Conservation (phyloP, 2,113 vertebrate species). For the Siniperca chuatsi region DNA sequence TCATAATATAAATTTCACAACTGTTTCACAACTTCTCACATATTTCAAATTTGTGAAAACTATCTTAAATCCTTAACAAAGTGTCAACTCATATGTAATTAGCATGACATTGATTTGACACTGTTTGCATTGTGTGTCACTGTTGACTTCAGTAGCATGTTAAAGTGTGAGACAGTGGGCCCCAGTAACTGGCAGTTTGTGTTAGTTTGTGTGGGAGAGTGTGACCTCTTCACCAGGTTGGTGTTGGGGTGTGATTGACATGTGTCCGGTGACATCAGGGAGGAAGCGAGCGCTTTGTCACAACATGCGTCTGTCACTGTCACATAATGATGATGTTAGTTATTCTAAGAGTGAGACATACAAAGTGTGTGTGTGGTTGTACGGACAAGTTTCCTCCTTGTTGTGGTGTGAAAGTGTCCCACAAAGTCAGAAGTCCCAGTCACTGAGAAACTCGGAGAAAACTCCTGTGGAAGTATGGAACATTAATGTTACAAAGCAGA, state of each 20-base stretch:
- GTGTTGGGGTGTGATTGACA: slow-evolving; percentile 60
- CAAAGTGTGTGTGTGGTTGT: slow-evolving; percentile 23
- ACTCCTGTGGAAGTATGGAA: neutral
- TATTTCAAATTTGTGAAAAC: neutral
- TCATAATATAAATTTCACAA: neutral
- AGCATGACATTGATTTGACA: neutral
- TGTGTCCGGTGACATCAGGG: slow-evolving; percentile 67
- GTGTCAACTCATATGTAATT: slow-evolving; percentile 8
- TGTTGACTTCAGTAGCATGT: slow-evolving; percentile 18
- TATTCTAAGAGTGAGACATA: slow-evolving; percentile 32
- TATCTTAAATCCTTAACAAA: neutral
- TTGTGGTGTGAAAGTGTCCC: slow-evolving; percentile 30
- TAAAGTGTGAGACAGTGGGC: slow-evolving; percentile 6
- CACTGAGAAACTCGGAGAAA: neutral
- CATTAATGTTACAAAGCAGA: neutral
- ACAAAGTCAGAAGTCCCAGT: neutral
- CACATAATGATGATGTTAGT: slow-evolving; percentile 58
- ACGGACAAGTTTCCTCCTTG: neutral
- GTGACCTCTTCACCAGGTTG: slow-evolving; percentile 34
- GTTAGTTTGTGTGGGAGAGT: slow-evolving; percentile 5
- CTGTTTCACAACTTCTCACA: neutral
- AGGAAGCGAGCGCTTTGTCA: slow-evolving; percentile 53
- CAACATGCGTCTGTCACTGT: slow-evolving; percentile 45
- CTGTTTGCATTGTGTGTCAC: neutral
- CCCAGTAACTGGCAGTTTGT: neutral